Conservation (phyloP, 2,888 invertebrate genomes). For the Plusia festucae region DNA sequence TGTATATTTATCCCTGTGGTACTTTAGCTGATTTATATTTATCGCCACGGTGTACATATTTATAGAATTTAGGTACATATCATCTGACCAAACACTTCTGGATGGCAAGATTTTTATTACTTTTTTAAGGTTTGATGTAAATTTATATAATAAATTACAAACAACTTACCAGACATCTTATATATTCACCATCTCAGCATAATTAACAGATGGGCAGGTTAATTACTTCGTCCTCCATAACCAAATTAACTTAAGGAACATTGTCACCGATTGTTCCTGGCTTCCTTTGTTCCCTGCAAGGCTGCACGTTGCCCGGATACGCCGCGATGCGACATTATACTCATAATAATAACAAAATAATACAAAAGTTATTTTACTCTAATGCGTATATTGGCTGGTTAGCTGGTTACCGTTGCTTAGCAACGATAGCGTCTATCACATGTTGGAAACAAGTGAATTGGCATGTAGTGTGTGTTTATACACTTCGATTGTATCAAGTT, state of each 20-base stretch:
- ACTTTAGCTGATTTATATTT: no score
- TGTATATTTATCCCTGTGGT: no score
- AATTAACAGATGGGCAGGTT: conserved; percentile 13
- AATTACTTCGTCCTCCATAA: conserved; percentile 11
- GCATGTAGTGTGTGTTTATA: no score
- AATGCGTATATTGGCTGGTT: conserved; percentile 65
- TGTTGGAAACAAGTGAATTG: neutral
- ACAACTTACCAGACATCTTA: conserved; percentile 50
- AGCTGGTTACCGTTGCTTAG: conserved; percentile 69
- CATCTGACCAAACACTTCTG: no score
- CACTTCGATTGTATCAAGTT: neutral
- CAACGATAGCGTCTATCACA: conserved; percentile 55
- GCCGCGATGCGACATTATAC: conserved; percentile 80
- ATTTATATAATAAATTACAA: neutral
- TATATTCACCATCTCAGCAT: conserved; percentile 20
- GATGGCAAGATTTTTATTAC: neutral
- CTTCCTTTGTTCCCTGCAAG: conserved; percentile 62
- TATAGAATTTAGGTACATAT: no score
- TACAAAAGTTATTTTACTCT: conserved; percentile 64
- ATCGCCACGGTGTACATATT: no score
- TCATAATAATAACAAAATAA: conserved; percentile 75
- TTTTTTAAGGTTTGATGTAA: neutral
- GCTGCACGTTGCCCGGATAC: conserved; percentile 80
- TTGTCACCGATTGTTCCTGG: conserved; percentile 48
- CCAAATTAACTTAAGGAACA: conserved; percentile 6